Evolutionary conservation across 2,888 invertebrate genomes (phyloP), one percentile per base, ranked within the genome.

Genomic region (Caenorhabditis sp.): DNA sequence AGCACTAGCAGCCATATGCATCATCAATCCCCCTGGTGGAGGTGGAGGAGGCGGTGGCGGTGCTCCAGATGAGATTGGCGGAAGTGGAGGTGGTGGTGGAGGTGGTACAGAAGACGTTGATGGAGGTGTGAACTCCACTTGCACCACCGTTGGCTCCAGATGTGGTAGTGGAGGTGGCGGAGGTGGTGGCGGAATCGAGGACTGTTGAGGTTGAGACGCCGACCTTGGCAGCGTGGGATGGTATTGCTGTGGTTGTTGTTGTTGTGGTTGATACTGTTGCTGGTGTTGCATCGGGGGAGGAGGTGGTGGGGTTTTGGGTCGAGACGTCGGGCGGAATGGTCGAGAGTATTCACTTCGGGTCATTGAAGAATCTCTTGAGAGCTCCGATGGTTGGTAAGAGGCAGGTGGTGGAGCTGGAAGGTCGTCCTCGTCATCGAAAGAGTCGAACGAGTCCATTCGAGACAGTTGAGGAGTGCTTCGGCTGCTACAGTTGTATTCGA

Each of bases 251-350:
- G 38, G 41, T 14, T 38, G n/a, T 14, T 75, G 69, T n/a, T 80
- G 61, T 28, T 63, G 68, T 56, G 68, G 63, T 6, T 61, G 26
- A 41, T 41, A 22, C 10, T 31, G 54, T 7, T 75, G 54, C n/a
- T 80, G 72, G 47, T 59, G 72, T 49, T 70, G 73, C 51, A 74
- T 56, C 12, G 85, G 85, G 22, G 86, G 87, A 12, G 87, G 87
- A 16, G 87, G 87, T 35, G 87, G 87, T 14, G 87, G 96, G 0
- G 96, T 88, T 66, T 90, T 90, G 19, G 90, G 90, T 28, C 90
- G 75, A 10, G 82, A 82, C 0, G 87, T 69, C 7, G 89, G 87
- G 49, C 88, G 80, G 85, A 87, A 87, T 14, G 89, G 88, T 10
- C 88, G 77, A 0, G 89, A 89, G 59, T 90, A 91, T 49, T 90